Evolutionary conservation across 2,888 invertebrate genomes (phyloP).

Genomic region (Pachliopta kotzebuea): DNA sequence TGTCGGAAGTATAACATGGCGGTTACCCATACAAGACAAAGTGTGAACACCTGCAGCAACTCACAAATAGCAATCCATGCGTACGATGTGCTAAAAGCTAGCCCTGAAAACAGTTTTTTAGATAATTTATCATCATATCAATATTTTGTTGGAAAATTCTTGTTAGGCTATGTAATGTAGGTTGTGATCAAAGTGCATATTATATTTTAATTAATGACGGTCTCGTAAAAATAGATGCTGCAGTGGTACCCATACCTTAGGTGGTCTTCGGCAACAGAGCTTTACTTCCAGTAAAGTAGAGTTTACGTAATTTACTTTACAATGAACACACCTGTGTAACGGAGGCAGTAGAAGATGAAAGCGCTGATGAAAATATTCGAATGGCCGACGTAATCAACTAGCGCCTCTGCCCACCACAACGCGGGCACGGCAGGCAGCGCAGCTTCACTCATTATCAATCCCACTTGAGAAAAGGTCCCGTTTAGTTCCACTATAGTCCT

Average conservation of each 20-base stretch:
- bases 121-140: background rate
- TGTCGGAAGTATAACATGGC: conserved; percentile 90
- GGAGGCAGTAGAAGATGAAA: conserved; percentile 89
- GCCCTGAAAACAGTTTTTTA: conserved; percentile 63
- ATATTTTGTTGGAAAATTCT: background rate
- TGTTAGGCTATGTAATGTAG: too few relatives aligned
- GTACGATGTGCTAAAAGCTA: conserved; percentile 80
- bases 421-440: conserved; percentile 86
- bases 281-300: background rate
- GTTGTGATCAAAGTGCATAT: too few relatives aligned
- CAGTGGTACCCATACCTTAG: too few relatives aligned
- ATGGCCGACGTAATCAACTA: conserved; percentile 91
- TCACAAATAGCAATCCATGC: conserved; percentile 86
- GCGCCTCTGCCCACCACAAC: conserved; percentile 88
- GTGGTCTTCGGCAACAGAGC: too few relatives aligned
- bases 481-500: conserved; percentile 83
- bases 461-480: conserved; percentile 79
- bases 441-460: conserved; percentile 84
- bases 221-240: too few relatives aligned
- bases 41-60: conserved; percentile 86
- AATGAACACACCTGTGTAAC: conserved; percentile 84
- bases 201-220: too few relatives aligned
- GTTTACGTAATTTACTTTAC: background rate
- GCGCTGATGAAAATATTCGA: conserved; percentile 91
- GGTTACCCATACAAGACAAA: conserved; percentile 90